Conservation (phyloP, 2,113 vertebrate species). For the Oncorhynchus gorbuscha region DNA sequence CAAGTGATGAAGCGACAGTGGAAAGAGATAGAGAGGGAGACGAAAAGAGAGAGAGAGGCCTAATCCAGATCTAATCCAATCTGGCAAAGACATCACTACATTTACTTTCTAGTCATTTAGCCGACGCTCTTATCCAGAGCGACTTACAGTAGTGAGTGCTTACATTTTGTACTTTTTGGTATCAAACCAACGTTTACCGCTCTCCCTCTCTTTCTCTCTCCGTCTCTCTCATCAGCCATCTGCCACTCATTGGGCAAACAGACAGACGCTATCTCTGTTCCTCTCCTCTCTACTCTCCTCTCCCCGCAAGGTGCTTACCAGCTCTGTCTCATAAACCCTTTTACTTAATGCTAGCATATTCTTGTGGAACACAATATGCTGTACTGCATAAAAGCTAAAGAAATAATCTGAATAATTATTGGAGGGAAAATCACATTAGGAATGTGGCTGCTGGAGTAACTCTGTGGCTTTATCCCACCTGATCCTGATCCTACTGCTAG, state of each 20-base stretch:
- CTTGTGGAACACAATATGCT: conserved; percentile 56
- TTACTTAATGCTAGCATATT: conserved; percentile 60
- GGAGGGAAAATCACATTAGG: conserved; percentile 43
- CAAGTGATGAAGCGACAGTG: too few relatives aligned
- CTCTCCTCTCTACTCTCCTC: background rate
- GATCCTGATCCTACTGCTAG: conserved; percentile 15
- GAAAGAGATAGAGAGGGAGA: conserved; percentile 17
- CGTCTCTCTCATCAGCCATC: background rate
- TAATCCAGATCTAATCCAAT: conserved; percentile 85
- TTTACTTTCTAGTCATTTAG: too few relatives aligned
- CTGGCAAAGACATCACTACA: conserved; percentile 74
- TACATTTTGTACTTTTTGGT: too few relatives aligned
- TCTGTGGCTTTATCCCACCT: conserved; percentile 34
- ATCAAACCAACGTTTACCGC: conserved; percentile 69
- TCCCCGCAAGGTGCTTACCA: conserved; percentile 46
- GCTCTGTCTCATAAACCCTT: conserved; percentile 56
- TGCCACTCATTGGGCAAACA: conserved; percentile 26
- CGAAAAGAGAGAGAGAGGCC: conserved; percentile 42
- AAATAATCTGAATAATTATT: conserved; percentile 59
- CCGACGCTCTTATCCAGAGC: too few relatives aligned
- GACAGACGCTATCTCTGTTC: conserved; percentile 8
- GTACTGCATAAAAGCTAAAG: conserved; percentile 46
- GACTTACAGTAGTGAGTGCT: too few relatives aligned
- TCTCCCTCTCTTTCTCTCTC: background rate
- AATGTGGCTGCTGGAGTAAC: conserved; percentile 15